Percentiles rank a stretch among this genome's conserved stretches.
These are phyloP conservation scores for Buathra laborator DNA, from an alignment of 2,888 invertebrate genomes.

Conservation along the genomic window DNA sequence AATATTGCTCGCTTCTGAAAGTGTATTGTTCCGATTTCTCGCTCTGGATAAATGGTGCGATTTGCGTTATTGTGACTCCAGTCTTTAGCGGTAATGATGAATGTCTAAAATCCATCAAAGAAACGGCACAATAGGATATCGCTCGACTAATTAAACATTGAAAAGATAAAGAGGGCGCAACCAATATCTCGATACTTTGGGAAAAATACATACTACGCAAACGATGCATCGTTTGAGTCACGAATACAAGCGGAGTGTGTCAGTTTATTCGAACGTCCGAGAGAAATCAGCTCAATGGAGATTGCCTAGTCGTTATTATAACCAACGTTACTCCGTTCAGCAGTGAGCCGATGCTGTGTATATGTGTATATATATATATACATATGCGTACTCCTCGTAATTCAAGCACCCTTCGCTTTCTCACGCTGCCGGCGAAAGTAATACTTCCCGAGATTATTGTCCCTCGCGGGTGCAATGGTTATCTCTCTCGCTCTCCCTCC, in stretches of 20 bases:
- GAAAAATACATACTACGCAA: background rate
- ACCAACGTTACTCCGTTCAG: constrained; percentile 39
- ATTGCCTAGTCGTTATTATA: constrained; percentile 59
- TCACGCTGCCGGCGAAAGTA: constrained; percentile 68
- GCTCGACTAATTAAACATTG: background rate
- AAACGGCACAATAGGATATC: no score
- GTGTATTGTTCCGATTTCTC: no score
- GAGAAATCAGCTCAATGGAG: constrained; percentile 56
- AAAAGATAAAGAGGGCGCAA: constrained; percentile 1
- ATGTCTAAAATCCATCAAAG: no score
- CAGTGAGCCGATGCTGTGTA: constrained; percentile 9
- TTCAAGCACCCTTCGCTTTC: constrained; percentile 69
- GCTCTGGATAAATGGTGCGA: no score
- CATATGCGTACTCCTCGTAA: constrained; percentile 55
- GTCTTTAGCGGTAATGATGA: no score
- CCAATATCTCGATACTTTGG: background rate
- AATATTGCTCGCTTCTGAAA: no score
- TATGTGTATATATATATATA: constrained; percentile 5
- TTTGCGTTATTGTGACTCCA: no score
- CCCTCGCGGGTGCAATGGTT: constrained; percentile 41
- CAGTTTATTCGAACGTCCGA: constrained; percentile 47
- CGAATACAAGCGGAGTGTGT: constrained; percentile 46
- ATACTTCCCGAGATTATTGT: constrained; percentile 66
- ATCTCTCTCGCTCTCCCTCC: constrained; percentile 36
- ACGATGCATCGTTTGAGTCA: constrained; percentile 37